Percentiles rank a stretch among this genome's conserved stretches.
phyloP scores from a whole-genome alignment of 2,113 vertebrate genomes.

The Oreochromis spilurus region DNA sequence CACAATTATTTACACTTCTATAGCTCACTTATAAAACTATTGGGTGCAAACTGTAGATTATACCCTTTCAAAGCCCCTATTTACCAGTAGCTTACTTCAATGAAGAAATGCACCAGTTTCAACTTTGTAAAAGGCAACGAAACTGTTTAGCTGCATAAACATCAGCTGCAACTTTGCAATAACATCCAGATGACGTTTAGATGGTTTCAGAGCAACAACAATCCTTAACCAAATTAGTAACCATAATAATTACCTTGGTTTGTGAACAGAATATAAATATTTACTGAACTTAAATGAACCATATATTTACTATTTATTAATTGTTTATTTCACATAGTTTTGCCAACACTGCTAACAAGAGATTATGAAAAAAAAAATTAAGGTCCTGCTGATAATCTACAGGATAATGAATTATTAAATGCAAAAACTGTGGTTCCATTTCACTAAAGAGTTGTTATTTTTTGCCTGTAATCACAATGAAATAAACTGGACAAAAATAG shows the following conservation, averaged over 20 bases:
- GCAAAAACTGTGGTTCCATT: neutral
- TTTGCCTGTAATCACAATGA: neutral
- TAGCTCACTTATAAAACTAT: neutral
- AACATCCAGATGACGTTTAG: neutral
- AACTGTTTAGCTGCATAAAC: neutral
- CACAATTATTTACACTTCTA: neutral
- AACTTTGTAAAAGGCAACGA: neutral
- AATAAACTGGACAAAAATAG: neutral
- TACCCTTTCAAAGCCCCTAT: neutral
- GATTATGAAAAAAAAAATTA: neutral
- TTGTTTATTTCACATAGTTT: neutral
- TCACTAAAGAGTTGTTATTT: neutral
- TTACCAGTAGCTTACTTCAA: neutral
- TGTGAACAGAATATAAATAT: neutral
- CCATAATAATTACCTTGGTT: neutral
- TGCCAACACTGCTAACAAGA: neutral
- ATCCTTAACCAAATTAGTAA: neutral
- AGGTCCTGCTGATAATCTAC: neutral
- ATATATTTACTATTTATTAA: neutral
- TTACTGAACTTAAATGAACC: neutral
- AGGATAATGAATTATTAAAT: neutral
- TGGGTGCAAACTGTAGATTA: neutral
- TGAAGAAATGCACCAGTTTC: neutral
- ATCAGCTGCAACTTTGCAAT: neutral
- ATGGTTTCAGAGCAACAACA: neutral